Percentiles rank a stretch among this genome's conserved stretches.
phyloP scores from a whole-genome alignment of 2,797 vertebrate species.

The Sebastes nivosus region DNA sequence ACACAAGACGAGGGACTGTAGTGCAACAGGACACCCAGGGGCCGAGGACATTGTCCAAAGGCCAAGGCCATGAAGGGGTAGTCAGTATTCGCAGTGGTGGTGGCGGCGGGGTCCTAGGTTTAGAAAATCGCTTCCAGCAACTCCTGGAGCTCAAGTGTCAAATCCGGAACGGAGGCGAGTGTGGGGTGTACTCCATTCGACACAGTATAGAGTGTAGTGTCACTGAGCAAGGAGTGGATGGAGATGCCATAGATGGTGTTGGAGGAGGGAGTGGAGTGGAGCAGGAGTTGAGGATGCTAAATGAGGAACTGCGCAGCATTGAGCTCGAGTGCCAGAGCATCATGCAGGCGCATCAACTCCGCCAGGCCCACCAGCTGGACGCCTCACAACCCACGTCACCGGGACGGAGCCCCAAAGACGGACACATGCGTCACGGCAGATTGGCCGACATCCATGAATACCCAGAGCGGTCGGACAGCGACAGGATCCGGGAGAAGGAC shows the following conservation, averaged over 20 bases:
- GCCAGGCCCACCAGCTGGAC: constrained; percentile 81
- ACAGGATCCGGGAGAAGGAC: constrained; percentile 89
- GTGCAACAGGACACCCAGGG: constrained; percentile 49
- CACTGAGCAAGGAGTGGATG: constrained; percentile 77
- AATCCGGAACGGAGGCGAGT: constrained; percentile 90
- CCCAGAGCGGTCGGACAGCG: constrained; percentile 86
- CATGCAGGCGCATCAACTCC: constrained; percentile 93
- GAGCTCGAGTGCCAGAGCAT: constrained; percentile 97
- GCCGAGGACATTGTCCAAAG: constrained; percentile 49
- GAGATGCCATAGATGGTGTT: constrained; percentile 77
- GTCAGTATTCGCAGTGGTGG: constrained; percentile 63
- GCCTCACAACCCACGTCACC: constrained; percentile 39
- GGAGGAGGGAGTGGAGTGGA: constrained; percentile 83
- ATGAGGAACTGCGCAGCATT: constrained; percentile 93
- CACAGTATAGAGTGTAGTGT: constrained; percentile 92
- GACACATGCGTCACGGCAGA: constrained; percentile 79
- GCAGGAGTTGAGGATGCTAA: constrained; percentile 92
- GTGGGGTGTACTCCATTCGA: constrained; percentile 92
- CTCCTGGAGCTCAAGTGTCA: constrained; percentile 95
- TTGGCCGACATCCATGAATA: constrained; percentile 91
- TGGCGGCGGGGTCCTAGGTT: constrained; percentile 71
- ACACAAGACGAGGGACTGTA: constrained; percentile 31
- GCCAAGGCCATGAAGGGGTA: constrained; percentile 57
- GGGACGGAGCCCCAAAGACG: constrained; percentile 68
- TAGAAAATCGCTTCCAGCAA: constrained; percentile 89